These are phyloP conservation scores for Globodera ellingtonae DNA, from an alignment of 1,140 invertebrate genomes.

Conservation along the genomic window DNA sequence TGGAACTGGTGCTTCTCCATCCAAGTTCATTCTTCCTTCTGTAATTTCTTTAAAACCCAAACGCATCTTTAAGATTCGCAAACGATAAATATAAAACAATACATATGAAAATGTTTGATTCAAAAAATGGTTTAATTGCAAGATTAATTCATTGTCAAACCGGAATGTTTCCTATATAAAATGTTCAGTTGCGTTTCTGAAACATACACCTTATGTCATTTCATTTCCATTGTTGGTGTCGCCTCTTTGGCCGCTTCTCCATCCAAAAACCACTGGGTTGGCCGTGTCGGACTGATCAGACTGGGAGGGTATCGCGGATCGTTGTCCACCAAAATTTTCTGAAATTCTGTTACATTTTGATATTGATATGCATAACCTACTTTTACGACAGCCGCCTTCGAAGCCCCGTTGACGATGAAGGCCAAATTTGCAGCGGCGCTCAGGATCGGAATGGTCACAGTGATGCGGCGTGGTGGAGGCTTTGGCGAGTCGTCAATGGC, in stretches of 20 bases:
- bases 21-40: no score
- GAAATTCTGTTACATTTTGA: conserved; percentile 2
- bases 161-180: no score
- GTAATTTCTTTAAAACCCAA: no score
- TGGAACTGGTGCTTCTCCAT: no score
- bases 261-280: conserved; percentile 28
- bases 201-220: not conserved
- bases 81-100: no score
- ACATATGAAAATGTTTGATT: no score
- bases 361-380: not conserved
- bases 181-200: no score
- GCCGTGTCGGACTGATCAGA: not conserved
- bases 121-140: no score
- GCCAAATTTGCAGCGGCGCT: conserved; percentile 82
- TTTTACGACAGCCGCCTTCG: conserved; percentile 73
- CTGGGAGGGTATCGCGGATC: not conserved
- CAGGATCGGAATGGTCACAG: conserved; percentile 86
- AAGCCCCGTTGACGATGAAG: conserved; percentile 80
- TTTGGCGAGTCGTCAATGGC: conserved; percentile 90
- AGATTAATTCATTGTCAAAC: no score
- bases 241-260: conserved; percentile 10
- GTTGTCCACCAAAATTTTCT: conserved; percentile 13
- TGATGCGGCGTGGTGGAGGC: conserved; percentile 85
- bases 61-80: no score
- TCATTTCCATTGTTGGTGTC: not conserved